Evolutionary conservation across 64 coral and sea anemone species (phyloP).

Genomic region (Actinia tenebrosa): DNA sequence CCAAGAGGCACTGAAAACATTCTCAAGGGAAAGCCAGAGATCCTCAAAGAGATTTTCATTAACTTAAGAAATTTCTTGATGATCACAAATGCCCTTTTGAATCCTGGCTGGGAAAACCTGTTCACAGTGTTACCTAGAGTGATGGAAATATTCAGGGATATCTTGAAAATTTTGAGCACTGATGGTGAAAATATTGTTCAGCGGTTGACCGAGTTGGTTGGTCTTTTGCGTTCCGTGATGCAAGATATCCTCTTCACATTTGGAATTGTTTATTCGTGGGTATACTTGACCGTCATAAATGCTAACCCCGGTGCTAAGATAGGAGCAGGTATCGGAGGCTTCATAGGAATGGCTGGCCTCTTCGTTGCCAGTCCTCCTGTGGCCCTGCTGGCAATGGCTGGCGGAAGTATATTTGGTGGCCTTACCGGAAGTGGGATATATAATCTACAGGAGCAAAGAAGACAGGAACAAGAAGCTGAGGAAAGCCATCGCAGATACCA

Average conservation of each 20-base stretch:
- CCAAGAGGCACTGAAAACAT: too few species aligned
- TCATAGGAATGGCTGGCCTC: slow-evolving; percentile 23
- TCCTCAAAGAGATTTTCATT: background rate
- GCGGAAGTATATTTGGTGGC: slow-evolving; percentile 9
- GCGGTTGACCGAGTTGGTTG: background rate
- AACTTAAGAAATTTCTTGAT: slow-evolving; percentile 38
- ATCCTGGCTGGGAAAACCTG: background rate
- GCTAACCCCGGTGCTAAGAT: slow-evolving; percentile 22
- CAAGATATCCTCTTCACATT: slow-evolving; percentile 6
- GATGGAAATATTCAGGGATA: slow-evolving; percentile 13
- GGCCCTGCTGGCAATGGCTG: background rate
- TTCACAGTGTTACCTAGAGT: background rate
- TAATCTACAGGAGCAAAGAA: background rate
- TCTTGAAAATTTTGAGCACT: background rate
- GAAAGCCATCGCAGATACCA: background rate
- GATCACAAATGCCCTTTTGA: slow-evolving; percentile 25
- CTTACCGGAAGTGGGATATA: slow-evolving; percentile 29
- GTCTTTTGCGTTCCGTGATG: background rate
- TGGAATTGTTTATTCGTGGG: slow-evolving; percentile 37
- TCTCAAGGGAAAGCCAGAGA: background rate
- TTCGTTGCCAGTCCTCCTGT: background rate
- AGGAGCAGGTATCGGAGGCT: slow-evolving; percentile 23
- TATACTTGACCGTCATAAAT: background rate
- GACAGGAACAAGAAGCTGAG: background rate
- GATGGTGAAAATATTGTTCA: background rate